Evolutionary conservation across 2,113 vertebrate genomes (phyloP), one percentile per base, ranked within the genome.

Genomic region (Burhinus bistriatus): DNA sequence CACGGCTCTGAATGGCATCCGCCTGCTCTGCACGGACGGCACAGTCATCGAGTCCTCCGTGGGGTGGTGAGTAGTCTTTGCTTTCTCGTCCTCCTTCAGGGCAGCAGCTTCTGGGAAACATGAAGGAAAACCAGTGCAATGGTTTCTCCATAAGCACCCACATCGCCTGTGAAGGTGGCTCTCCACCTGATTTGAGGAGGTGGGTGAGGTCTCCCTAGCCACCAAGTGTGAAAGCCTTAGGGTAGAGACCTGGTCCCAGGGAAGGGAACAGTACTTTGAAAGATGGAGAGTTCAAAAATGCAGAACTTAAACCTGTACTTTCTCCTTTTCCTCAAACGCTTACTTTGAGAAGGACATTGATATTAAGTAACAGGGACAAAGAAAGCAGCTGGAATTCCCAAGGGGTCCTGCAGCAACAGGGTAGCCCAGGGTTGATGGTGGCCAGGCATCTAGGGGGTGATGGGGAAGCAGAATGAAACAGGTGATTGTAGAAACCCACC

Each of bases 111-210:
- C 38, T 25, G 34, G 27, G 30, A 6, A 54, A 0, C 20, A 16
- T 3, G 30, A 59, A 59, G 54, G 52, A 55, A 87, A 81, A 51
- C 3, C 23, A 55, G n/a, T 1, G 2, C 4, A 6, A 32, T 26
- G 23, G 5, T 32, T 73, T 25, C 47, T 72, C 49, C 12, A 5
- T 5, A 51, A 49, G 11, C 5, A 64, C 9, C 20, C 30, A 38
- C 15, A 44, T 12, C 0, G 15, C 7, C 49, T 64, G 15, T 44
- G 54, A 80, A 40, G 15, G 26, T n/a, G 17, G 13, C 32, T 89
- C 15, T 61, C 6, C 18, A 23, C 7, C 16, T 11, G 0, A 0
- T 32, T n/a, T 79, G 20, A 76, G 44, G 42, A 72, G 4, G 9
- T 52, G 21, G 17, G 4, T 52, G 29, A 54, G 5, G 20, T 70